Evolutionary conservation across 2,888 invertebrate genomes (phyloP).

Genomic region (Lasioglossum malachurum): DNA sequence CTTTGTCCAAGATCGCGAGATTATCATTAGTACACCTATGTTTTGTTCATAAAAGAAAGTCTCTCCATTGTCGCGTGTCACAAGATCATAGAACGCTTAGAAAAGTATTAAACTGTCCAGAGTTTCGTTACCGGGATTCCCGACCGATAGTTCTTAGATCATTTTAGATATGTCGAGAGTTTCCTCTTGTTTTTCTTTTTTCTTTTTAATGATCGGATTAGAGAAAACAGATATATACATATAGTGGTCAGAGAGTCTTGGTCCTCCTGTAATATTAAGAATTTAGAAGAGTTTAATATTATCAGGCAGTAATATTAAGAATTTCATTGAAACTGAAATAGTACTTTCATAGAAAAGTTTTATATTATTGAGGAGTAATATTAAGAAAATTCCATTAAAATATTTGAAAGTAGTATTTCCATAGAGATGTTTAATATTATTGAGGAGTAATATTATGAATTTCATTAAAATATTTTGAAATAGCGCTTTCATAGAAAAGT

Average conservation of each 20-base stretch:
- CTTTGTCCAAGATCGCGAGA: slow-evolving; percentile 28
- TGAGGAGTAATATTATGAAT: too few species aligned
- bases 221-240: neutral
- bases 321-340: neutral
- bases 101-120: neutral
- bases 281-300: neutral
- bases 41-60: slow-evolving; percentile 28
- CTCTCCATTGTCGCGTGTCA: slow-evolving; percentile 31
- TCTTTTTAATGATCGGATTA: slow-evolving; percentile 8
- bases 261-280: too few species aligned
- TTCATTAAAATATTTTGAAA: too few species aligned
- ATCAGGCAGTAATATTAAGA: neutral
- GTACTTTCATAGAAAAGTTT: too few species aligned
- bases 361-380: too few species aligned
- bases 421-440: too few species aligned
- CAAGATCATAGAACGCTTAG: slow-evolving; percentile 39
- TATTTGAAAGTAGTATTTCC: too few species aligned
- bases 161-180: slow-evolving; percentile 35
- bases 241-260: slow-evolving; percentile 4
- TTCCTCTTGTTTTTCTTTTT: neutral
- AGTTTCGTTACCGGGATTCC: slow-evolving; percentile 12
- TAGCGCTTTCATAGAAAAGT: too few species aligned
- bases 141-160: slow-evolving; percentile 41
- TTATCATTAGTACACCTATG: slow-evolving; percentile 43
- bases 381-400: too few species aligned